These are phyloP conservation scores for Lasiommata megera DNA, from an alignment of 2,888 invertebrate genomes.

Conservation along the genomic window DNA sequence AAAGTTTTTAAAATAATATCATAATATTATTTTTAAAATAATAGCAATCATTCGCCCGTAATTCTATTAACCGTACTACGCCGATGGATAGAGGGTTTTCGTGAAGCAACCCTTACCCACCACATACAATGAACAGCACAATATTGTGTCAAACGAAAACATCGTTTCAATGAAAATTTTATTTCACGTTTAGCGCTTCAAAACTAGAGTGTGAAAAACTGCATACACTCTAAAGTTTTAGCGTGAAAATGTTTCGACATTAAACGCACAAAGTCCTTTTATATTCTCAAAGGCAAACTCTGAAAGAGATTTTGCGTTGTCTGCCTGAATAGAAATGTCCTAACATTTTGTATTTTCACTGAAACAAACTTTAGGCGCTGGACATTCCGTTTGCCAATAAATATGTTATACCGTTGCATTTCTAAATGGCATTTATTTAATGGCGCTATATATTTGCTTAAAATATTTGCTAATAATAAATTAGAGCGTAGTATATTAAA, in stretches of 20 bases:
- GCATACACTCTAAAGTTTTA: slow-evolving; percentile 6
- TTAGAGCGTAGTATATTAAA: slow-evolving; percentile 10
- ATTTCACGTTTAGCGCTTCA: not conserved
- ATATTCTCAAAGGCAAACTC: slow-evolving; percentile 1
- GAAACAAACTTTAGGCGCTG: not conserved
- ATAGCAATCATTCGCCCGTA: too few relatives aligned
- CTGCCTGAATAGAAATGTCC: not conserved
- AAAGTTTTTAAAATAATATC: too few relatives aligned
- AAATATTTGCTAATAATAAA: slow-evolving; percentile 14
- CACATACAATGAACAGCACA: not conserved
- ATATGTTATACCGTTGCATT: slow-evolving; percentile 1
- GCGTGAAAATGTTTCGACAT: slow-evolving; percentile 7
- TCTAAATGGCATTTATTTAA: slow-evolving; percentile 5
- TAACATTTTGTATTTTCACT: not conserved
- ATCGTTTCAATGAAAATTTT: not conserved
- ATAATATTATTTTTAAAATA: too few relatives aligned
- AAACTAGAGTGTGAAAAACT: slow-evolving; percentile 2
- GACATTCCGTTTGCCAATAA: slow-evolving; percentile 9
- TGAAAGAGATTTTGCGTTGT: slow-evolving; percentile 1
- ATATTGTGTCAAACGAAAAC: too few relatives aligned
- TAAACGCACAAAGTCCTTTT: slow-evolving; percentile 7
- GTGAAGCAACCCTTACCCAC: too few relatives aligned
- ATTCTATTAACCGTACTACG: not conserved
- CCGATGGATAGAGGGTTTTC: too few relatives aligned
- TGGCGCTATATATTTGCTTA: slow-evolving; percentile 4